A percentile compares a stretch with the other conserved stretches of the same genome.
Conservation (phyloP, 2,888 invertebrate species). For the Lepeophtheirus nordmannii region DNA sequence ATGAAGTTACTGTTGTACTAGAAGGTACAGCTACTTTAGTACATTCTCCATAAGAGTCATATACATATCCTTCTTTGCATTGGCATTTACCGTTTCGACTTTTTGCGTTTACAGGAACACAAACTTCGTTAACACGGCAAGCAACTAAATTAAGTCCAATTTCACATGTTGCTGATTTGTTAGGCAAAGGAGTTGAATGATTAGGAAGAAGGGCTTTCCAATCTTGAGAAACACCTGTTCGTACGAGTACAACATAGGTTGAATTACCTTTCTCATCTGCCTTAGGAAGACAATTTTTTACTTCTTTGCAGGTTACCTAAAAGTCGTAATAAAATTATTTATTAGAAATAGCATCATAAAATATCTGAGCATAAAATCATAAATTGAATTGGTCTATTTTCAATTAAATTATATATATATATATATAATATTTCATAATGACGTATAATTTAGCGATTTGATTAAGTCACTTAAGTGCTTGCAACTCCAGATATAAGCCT, state of each 20-base stretch:
- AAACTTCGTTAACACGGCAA: slow-evolving; percentile 55
- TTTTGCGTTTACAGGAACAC: slow-evolving; percentile 43
- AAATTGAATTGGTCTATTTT: background rate
- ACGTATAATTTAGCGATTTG: too few relatives aligned
- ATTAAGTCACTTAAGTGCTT: too few relatives aligned
- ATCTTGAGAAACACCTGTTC: background rate
- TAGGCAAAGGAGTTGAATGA: background rate
- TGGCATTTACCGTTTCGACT: slow-evolving; percentile 52
- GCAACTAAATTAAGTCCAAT: slow-evolving; percentile 40
- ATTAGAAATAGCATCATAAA: background rate
- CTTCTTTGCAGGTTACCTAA: background rate
- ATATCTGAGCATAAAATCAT: background rate
- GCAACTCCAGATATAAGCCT: too few relatives aligned
- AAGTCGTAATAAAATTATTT: background rate
- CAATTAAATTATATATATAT: background rate
- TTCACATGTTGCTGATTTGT: slow-evolving; percentile 39
- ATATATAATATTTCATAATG: background rate
- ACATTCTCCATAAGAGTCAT: background rate
- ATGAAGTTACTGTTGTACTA: too few relatives aligned
- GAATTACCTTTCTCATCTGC: background rate
- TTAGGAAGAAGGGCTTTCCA: background rate
- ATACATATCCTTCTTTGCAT: slow-evolving; percentile 45
- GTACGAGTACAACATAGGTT: background rate
- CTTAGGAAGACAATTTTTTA: slow-evolving; percentile 7
- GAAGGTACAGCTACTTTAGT: too few relatives aligned